Evolutionary conservation across 2,113 vertebrate species (phyloP), one percentile per base, ranked within the genome.

Genomic region (Hymenochirus boettgeri): DNA sequence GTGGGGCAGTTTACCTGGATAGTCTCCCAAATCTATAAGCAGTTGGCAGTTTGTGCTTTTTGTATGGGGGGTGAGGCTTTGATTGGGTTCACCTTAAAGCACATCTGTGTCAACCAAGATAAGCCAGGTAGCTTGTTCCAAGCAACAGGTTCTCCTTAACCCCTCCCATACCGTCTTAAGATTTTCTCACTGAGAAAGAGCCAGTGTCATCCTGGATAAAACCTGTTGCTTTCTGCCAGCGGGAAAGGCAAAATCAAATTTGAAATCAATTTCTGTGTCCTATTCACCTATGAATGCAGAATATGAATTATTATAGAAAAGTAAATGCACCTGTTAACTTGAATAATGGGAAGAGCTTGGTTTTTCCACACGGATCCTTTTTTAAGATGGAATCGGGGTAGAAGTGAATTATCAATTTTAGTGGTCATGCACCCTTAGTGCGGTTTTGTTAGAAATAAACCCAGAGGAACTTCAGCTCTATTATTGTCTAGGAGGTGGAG

Each of bases 191-290:
- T 52, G 17, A 26, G 10, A 19, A 24, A 5, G 27, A 53, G 59
- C 48, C 35, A 55, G 64, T 54, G 57, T 19, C 37, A 26, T 54
- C 65, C 57, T 45, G 65, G n/a, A 18, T 37, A 54, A 47, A 46
- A 46, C 50, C 26, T 25, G 29, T 52, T 61, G 42, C 3, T 3
- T 2, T 18, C 13, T 8, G 24, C 18, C 56, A 22, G 51, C 18
- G 46, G 51, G 51, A 29, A 57, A n/a, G n/a, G n/a, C n/a, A n/a
- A n/a, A 56, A 72, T 61, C 62, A 48, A 65, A 75, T 26, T 65
- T 27, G 1, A 67, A 57, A 67, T 35, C 4, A 7, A 51, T 7
- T n/a, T 29, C 8, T 25, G 7, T 46, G 1, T 37, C 64, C 46
- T 23, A 59, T 4, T 29, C 22, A 18, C 18, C 13, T n/a, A 9